phyloP scores from a whole-genome alignment of 2,113 vertebrate species.

The Zapornia atra region DNA sequence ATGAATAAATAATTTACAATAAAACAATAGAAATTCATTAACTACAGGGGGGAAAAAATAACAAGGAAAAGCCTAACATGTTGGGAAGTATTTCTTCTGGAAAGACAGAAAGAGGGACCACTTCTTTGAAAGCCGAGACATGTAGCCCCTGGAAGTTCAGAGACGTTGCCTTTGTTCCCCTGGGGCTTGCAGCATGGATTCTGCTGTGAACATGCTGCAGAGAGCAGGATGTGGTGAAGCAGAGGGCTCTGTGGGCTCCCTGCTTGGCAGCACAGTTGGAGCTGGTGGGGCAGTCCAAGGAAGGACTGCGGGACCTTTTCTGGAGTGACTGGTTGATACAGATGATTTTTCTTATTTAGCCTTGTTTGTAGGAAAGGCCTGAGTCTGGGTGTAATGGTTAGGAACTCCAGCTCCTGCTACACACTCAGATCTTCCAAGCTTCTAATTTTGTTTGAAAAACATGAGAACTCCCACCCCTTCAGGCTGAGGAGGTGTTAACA shows the following conservation, averaged over 20 bases:
- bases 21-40: slow-evolving; percentile 51
- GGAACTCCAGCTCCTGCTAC: background rate
- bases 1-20: slow-evolving; percentile 45
- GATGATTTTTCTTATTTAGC: background rate
- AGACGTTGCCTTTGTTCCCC: background rate
- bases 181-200: background rate
- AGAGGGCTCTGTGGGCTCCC: slow-evolving; percentile 7
- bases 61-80: background rate
- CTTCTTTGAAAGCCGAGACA: slow-evolving; percentile 39
- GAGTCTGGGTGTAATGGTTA: background rate
- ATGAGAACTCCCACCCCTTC: background rate
- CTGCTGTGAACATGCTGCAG: background rate
- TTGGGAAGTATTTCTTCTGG: slow-evolving; percentile 14
- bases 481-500: background rate
- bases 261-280: background rate
- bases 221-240: slow-evolving; percentile 55
- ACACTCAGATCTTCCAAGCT: background rate
- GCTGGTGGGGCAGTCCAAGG: background rate
- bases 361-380: background rate
- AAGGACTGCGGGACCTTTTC: background rate
- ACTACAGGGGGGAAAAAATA: background rate
- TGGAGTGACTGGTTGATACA: background rate
- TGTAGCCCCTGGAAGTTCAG: slow-evolving; percentile 9
- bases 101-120: background rate
- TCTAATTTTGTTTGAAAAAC: background rate